These are phyloP conservation scores for Oncopodura yosiiana DNA, from an alignment of 1,140 invertebrate genomes.

Conservation along the genomic window DNA sequence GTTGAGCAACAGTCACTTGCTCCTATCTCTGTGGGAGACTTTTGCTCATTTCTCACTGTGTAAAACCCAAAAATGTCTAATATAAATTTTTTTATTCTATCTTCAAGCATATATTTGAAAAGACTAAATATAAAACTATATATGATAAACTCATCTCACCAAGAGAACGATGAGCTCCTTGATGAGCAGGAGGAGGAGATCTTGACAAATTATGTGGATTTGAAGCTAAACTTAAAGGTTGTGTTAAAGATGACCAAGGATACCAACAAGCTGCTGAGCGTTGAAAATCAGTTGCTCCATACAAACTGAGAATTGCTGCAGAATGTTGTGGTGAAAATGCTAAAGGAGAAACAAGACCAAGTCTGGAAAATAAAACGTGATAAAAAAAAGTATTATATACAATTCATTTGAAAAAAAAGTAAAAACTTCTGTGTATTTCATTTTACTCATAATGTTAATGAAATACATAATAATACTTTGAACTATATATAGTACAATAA, in stretches of 20 bases:
- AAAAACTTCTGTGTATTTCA: too few relatives aligned
- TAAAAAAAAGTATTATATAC: neutral
- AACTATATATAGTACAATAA: too few relatives aligned
- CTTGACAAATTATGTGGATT: conserved; percentile 25
- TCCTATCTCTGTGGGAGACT: conserved; percentile 28
- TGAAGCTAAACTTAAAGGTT: conserved; percentile 23
- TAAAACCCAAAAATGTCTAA: too few relatives aligned
- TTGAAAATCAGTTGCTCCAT: conserved; percentile 34
- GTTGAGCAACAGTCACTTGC: conserved; percentile 32
- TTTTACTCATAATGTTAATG: too few relatives aligned
- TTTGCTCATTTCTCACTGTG: conserved; percentile 27
- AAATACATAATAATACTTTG: too few relatives aligned
- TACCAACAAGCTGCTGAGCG: conserved; percentile 35
- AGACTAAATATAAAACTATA: neutral
- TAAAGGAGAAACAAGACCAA: conserved; percentile 32
- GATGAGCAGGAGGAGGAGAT: conserved; percentile 35
- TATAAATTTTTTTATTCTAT: neutral
- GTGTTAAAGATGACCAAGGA: conserved; percentile 30
- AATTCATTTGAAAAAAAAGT: too few relatives aligned
- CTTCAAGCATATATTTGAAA: neutral
- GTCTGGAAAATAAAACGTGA: conserved; percentile 13
- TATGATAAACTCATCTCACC: conserved; percentile 16
- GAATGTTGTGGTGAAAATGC: conserved; percentile 35
- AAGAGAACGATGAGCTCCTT: conserved; percentile 31
- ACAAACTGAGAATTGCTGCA: conserved; percentile 33